Base-by-base conservation (phyloP, 2,888 invertebrate species). In the Piscicola geometra region DNA sequence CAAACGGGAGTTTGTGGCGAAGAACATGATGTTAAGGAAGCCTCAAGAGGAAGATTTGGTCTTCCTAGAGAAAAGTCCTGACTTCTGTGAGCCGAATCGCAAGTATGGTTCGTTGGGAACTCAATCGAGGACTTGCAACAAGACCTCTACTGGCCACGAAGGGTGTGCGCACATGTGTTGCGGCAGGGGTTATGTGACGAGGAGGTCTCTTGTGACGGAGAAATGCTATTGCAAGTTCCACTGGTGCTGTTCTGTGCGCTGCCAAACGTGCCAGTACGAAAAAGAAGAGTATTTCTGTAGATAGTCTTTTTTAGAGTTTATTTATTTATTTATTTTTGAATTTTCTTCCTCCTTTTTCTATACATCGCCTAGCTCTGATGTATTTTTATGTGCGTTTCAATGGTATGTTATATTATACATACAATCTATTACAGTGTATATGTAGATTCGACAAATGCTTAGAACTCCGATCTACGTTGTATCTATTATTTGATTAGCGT, bases 181-280 rank as follows among this genome's bases (percentile, higher is more conserved):
- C 85, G 94, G 94, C 35, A 89, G 95, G 79, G 95, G 95, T 47
- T 93, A 92, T 88, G 92, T 91, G 86, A 93, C 93, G 36, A 89
- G 90, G 82, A 91, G 91, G 83, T 89, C 90, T 76, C 81, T 80
- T 35, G 88, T 91, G 75, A 89, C 89, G 80, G 92, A 92, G 83
- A 89, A 94, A 80, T 96, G 96, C 86, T 90, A 92, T 82, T 96
- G 96, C 88, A 92, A 92, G 85, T 96, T 96, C 87, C 92, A 93
- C 86, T 96, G 96, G 96, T 97, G 96, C 88, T 96, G 96, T 87
- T 90, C 91, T 83, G 95, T 96, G 78, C 90, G 91, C 83, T 96
- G 95, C 87, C 91, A 93, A 86, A 91, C 91, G 77, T 96, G 96
- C 86, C 89, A 90, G 80, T 88, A 89, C 88, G 83, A 85, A 77